Conservation (phyloP, 2,797 vertebrate genomes). For the Acanthornis magna region DNA sequence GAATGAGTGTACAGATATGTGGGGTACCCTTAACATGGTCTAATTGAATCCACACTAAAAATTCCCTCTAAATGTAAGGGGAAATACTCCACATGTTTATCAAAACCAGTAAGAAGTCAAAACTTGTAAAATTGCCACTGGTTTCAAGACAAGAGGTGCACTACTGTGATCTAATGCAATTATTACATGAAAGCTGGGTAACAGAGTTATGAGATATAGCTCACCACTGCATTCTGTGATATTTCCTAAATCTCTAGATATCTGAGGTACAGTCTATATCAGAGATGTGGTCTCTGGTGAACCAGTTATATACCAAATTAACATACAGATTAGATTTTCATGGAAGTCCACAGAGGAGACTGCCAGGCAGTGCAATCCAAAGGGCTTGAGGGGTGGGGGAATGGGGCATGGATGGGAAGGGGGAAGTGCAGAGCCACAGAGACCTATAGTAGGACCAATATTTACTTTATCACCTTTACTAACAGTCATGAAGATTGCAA, state of each 20-base stretch:
- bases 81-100: background rate
- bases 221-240: background rate
- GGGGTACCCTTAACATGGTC: background rate
- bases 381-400: background rate
- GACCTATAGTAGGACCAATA: background rate
- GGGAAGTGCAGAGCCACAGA: background rate
- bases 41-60: background rate
- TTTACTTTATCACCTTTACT: constrained; percentile 1
- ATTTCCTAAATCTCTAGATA: background rate
- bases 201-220: background rate
- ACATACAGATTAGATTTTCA: background rate
- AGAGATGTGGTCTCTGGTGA: background rate
- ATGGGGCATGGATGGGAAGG: background rate
- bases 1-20: background rate
- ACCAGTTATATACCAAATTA: background rate
- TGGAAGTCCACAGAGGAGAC: background rate
- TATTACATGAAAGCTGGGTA: too few relatives aligned
- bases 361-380: background rate
- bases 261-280: background rate
- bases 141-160: background rate
- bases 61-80: rapidly evolving
- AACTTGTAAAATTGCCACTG: background rate
- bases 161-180: too few relatives aligned
- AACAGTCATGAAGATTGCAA: background rate
- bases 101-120: background rate